phyloP scores from a whole-genome alignment of 2,113 vertebrate genomes.

The Petrocephalus zakoni region DNA sequence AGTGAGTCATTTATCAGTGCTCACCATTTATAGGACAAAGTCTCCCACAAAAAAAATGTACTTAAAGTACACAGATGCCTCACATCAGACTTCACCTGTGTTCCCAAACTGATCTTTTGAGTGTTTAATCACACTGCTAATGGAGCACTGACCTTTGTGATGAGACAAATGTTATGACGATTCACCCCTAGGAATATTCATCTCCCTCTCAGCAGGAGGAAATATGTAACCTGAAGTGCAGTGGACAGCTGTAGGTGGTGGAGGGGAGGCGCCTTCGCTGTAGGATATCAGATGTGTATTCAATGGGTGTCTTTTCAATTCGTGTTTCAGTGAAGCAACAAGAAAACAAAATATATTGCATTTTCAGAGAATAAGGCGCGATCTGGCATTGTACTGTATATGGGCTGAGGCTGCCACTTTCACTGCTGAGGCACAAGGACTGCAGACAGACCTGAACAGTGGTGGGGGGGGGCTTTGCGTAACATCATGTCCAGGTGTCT shows the following conservation, averaged over 20 bases:
- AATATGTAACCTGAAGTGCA: neutral
- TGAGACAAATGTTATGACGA: neutral
- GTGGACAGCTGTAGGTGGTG: neutral
- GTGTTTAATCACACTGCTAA: constrained; percentile 4
- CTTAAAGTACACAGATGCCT: neutral
- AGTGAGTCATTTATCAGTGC: neutral
- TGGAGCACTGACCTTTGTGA: constrained; percentile 7
- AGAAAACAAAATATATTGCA: neutral
- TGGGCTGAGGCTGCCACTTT: neutral
- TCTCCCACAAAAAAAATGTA: neutral
- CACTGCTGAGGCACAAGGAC: neutral
- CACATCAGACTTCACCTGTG: neutral
- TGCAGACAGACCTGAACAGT: neutral
- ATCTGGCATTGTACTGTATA: neutral
- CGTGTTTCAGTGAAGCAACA: neutral
- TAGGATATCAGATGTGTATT: neutral
- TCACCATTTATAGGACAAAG: neutral
- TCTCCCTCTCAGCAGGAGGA: neutral
- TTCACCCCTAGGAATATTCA: neutral
- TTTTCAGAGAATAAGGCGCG: too few species aligned
- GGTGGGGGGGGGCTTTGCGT: neutral
- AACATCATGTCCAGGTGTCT: neutral
- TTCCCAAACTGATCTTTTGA: neutral
- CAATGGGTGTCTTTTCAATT: neutral
- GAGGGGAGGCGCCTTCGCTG: neutral